These are phyloP conservation scores for Drosophila ogumai DNA, from an alignment of 1,140 invertebrate genomes.

Conservation along the genomic window DNA sequence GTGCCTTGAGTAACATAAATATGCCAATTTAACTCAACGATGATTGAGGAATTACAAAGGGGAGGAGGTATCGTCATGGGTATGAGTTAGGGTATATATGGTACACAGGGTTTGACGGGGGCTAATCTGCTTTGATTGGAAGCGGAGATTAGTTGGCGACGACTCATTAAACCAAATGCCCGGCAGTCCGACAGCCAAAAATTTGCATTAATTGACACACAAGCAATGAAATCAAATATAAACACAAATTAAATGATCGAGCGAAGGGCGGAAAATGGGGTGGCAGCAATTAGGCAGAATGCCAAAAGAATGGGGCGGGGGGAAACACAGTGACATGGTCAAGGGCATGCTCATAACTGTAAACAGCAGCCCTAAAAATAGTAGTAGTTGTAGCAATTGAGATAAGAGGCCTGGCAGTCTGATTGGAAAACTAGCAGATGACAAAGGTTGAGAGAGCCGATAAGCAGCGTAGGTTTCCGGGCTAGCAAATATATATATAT, in stretches of 20 bases:
- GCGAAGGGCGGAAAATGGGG: slow-evolving; percentile 4
- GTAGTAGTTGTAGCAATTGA: slow-evolving; percentile 5
- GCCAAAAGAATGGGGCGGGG: slow-evolving; percentile 31
- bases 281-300: slow-evolving; percentile 67
- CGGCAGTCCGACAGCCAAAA: slow-evolving; percentile 34
- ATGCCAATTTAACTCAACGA: slow-evolving; percentile 58
- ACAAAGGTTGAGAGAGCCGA: slow-evolving; percentile 23
- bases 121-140: slow-evolving; percentile 64
- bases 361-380: slow-evolving; percentile 35
- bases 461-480: slow-evolving; percentile 1
- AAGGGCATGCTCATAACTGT: slow-evolving; percentile 65
- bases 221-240: slow-evolving; percentile 36
- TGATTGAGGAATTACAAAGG: slow-evolving; percentile 7
- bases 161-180: slow-evolving; percentile 35
- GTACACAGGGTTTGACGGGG: neutral
- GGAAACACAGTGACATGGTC: slow-evolving; percentile 18
- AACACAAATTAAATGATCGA: slow-evolving; percentile 36
- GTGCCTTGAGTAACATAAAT: slow-evolving; percentile 34
- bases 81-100: neutral
- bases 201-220: slow-evolving; percentile 69
- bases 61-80: neutral
- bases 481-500: neutral
- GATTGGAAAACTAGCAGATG: slow-evolving; percentile 11
- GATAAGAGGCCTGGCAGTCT: slow-evolving; percentile 11
- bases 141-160: slow-evolving; percentile 41